A percentile compares a stretch with the other conserved stretches of the same genome.
These are phyloP conservation scores for Steinernema scapterisci DNA, from an alignment of 2,888 invertebrate species.

Conservation along the genomic window DNA sequence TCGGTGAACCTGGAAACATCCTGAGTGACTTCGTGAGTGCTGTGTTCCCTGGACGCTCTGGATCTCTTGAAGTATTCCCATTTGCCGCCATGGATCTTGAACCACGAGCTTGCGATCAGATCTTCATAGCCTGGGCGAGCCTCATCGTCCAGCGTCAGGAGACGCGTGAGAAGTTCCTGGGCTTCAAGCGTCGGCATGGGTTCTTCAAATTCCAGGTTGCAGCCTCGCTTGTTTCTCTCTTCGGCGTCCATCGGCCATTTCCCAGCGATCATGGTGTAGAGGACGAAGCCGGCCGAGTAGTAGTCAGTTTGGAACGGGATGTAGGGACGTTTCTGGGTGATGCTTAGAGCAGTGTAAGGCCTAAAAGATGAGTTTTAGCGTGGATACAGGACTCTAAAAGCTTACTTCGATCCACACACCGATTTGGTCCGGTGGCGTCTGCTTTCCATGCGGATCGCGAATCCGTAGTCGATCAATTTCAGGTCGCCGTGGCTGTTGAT, in stretches of 20 bases:
- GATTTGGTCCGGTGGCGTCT: conserved; percentile 47
- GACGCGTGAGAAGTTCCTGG: not conserved
- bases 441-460: conserved; percentile 48
- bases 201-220: not conserved
- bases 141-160: not conserved
- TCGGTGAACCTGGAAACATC: too few species aligned
- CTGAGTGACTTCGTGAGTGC: too few species aligned
- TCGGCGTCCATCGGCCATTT: conserved; percentile 47
- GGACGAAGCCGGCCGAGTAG: conserved; percentile 53
- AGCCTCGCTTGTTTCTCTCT: not conserved
- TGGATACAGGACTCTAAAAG: too few species aligned
- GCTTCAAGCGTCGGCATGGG: not conserved
- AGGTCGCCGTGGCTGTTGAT: conserved; percentile 56
- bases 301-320: conserved; percentile 53
- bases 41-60: too few species aligned
- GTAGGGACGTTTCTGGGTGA: conserved; percentile 44
- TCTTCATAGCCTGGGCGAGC: not conserved
- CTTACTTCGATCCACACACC: conserved; percentile 54
- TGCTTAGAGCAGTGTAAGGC: conserved; percentile 38
- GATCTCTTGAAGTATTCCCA: not conserved
- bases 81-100: not conserved
- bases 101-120: not conserved
- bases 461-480: conserved; percentile 58
- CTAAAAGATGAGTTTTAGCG: not conserved
- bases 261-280: conserved; percentile 56